Base-by-base conservation (phyloP, 2,888 invertebrate genomes). In the Hirudinaria manillensis region DNA sequence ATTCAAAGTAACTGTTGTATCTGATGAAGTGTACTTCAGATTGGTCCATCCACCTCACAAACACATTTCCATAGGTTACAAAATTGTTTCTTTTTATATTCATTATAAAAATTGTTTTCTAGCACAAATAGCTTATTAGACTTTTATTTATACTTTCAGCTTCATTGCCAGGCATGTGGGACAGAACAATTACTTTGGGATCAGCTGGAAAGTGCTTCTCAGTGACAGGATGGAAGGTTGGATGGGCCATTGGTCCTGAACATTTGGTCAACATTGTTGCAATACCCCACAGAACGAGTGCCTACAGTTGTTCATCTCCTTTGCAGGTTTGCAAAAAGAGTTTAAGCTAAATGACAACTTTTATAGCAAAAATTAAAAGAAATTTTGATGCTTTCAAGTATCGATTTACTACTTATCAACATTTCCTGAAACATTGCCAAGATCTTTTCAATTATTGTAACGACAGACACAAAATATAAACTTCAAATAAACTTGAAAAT, bases 121-220 rank as follows among this genome's bases (percentile, higher is more conserved):
- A n/a, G n/a, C n/a, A n/a, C n/a, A n/a, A n/a, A n/a, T n/a, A n/a
- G 36, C 10, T 10, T 36, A 3, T 10, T 36, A 10, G 10, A 36
- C 10, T 3, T 6, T n/a, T n/a, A n/a, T n/a, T n/a, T n/a, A 19
- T 3, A 21, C 21, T 36, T 38, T 73, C 80, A 88, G 94, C 93
- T 0, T 91, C 93, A 0, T 85, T 99, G 10, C 97, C 97, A 0
- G 95, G 88, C n/a, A 99, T 99, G 98, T 98, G 94, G 92, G 94
- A 99, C 79, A 89, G 97, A 36, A 98, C 98, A 0, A 90, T 99
- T 51, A 96, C 98, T 0, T 90, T 99, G 78, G 96, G 98, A 0
- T 97, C 96, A 32, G 98, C 96, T 0, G 98, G 98, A 0, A 99
- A 98, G 88, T 94, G 77, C 3, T 97, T 98, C 87, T 94, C 94